phyloP scores from a whole-genome alignment of 23 tunicate species.

The Trididemnum clinides region DNA sequence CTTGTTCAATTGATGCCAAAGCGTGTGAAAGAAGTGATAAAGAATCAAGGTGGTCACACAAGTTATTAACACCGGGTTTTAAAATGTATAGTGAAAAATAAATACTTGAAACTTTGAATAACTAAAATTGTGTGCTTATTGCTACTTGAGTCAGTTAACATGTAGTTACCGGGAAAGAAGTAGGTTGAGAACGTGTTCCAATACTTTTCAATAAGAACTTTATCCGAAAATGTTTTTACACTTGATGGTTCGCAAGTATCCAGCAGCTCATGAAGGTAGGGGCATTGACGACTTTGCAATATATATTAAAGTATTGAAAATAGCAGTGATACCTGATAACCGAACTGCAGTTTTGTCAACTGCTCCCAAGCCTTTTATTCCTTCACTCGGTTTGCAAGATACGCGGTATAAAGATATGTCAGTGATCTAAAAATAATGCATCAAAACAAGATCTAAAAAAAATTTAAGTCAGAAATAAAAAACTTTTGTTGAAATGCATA shows the following conservation, averaged over 20 bases:
- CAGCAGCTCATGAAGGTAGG: no score
- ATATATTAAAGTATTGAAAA: no score
- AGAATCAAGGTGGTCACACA: slow-evolving; percentile 16
- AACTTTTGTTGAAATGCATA: no score
- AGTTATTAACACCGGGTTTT: slow-evolving; percentile 3
- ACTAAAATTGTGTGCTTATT: neutral
- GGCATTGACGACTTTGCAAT: no score
- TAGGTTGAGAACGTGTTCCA: no score
- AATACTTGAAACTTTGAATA: no score
- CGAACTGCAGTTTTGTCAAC: neutral
- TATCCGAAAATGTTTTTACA: no score
- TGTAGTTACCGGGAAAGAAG: neutral
- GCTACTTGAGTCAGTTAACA: neutral
- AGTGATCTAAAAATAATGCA: neutral
- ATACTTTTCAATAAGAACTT: no score
- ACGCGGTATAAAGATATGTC: neutral
- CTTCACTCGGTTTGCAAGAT: slow-evolving; percentile 7
- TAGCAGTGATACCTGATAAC: slow-evolving; percentile 5
- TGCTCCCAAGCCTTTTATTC: slow-evolving; percentile 13
- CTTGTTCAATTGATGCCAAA: slow-evolving; percentile 31
- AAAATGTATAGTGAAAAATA: neutral
- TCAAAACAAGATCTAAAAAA: no score
- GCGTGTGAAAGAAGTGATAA: slow-evolving; percentile 9
- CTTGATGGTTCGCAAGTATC: no score
- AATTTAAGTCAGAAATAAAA: no score